Percentiles rank a stretch among this genome's conserved stretches.
Conservation (phyloP, 2,888 invertebrate genomes). For the Agrochola circellaris region DNA sequence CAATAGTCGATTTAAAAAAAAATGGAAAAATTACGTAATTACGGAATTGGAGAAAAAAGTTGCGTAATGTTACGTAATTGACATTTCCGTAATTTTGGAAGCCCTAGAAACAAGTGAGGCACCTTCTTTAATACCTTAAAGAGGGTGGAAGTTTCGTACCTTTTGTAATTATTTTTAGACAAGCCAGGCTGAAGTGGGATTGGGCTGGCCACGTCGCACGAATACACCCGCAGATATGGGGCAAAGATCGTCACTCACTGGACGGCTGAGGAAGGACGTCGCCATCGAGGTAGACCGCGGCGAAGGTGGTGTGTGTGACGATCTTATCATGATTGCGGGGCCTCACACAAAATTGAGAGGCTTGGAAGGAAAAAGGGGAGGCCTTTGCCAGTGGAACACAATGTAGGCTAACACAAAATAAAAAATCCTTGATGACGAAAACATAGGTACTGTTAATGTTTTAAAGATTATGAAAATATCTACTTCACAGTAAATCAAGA, state of each 20-base stretch:
- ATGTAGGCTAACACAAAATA: neutral
- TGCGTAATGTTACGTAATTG: too few species aligned
- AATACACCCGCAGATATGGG: neutral
- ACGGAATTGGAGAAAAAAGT: too few species aligned
- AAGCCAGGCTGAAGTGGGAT: neutral
- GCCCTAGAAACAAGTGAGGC: too few species aligned
- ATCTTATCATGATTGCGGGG: neutral
- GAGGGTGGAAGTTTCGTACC: neutral
- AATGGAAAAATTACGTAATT: too few species aligned
- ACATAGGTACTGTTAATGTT: neutral
- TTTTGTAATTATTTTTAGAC: neutral
- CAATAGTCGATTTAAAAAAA: too few species aligned
- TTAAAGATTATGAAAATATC: slow-evolving; percentile 7
- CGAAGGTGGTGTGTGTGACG: neutral
- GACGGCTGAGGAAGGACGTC: neutral
- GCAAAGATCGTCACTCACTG: neutral
- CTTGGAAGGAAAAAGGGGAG: neutral
- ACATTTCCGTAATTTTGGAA: too few species aligned
- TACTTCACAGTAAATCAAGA: slow-evolving; percentile 23
- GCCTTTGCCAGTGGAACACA: too few species aligned
- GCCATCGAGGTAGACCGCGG: neutral
- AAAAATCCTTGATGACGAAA: neutral
- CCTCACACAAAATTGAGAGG: neutral
- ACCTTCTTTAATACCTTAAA: neutral
- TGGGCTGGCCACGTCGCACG: neutral